These are phyloP conservation scores for Drosophila parabipectinata DNA, from an alignment of 1,140 invertebrate species.

Conservation along the genomic window DNA sequence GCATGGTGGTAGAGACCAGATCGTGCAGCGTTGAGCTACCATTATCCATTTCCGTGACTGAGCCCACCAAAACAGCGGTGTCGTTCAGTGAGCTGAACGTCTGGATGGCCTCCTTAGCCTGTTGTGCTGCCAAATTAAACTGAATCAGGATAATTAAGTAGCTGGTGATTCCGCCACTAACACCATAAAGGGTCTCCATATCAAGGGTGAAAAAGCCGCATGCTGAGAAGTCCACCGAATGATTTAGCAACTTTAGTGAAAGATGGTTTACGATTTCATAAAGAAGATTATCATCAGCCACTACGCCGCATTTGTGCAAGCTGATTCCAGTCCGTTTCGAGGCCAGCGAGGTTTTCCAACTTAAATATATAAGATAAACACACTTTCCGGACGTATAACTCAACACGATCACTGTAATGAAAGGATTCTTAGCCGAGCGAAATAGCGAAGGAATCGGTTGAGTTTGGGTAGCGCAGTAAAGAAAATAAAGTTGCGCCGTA, in stretches of 20 bases:
- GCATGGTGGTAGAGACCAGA: slow-evolving; percentile 57
- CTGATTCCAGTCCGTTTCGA: slow-evolving; percentile 81
- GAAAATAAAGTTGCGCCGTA: slow-evolving; percentile 82
- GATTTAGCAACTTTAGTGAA: slow-evolving; percentile 81
- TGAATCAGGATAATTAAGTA: slow-evolving; percentile 83
- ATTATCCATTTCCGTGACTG: slow-evolving; percentile 61
- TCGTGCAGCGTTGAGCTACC: slow-evolving; percentile 40
- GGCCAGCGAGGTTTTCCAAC: slow-evolving; percentile 81
- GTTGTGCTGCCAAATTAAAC: slow-evolving; percentile 83
- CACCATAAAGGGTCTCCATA: slow-evolving; percentile 83
- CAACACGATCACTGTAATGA: slow-evolving; percentile 69
- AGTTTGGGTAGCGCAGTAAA: slow-evolving; percentile 73
- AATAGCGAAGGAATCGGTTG: slow-evolving; percentile 79
- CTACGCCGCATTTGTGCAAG: slow-evolving; percentile 80
- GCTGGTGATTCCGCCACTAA: slow-evolving; percentile 82
- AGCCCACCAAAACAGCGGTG: slow-evolving; percentile 61
- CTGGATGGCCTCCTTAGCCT: slow-evolving; percentile 77
- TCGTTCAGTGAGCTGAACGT: slow-evolving; percentile 68
- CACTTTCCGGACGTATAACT: slow-evolving; percentile 81
- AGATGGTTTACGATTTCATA: slow-evolving; percentile 83
- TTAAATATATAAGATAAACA: slow-evolving; percentile 80
- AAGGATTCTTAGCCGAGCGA: slow-evolving; percentile 75
- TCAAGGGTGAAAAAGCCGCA: slow-evolving; percentile 83
- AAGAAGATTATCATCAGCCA: slow-evolving; percentile 77
- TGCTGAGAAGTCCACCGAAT: slow-evolving; percentile 81